phyloP scores from a whole-genome alignment of 2,888 invertebrate species.

The Rhogogaster chlorosoma region DNA sequence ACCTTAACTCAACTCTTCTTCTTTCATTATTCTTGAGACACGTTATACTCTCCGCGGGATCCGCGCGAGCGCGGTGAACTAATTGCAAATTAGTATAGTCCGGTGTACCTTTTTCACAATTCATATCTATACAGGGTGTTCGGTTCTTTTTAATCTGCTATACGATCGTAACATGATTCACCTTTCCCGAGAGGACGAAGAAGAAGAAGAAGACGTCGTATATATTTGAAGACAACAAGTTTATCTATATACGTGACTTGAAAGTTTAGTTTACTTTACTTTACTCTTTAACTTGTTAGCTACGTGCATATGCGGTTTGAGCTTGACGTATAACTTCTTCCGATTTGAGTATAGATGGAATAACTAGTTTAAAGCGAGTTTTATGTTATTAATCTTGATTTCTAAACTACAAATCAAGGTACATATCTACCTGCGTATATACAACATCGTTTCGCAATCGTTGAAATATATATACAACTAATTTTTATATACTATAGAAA shows the following conservation, averaged over 20 bases:
- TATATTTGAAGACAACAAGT: slow-evolving; percentile 6
- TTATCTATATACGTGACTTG: slow-evolving; percentile 29
- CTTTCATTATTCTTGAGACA: not conserved
- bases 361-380: not conserved
- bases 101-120: not conserved
- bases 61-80: slow-evolving; percentile 55
- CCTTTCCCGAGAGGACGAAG: not conserved
- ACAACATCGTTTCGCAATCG: not conserved
- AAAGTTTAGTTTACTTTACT: slow-evolving; percentile 15
- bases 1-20: slow-evolving; percentile 17
- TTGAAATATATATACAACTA: not conserved
- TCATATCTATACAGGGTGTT: slow-evolving; percentile 2
- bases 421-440: not conserved
- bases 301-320: not conserved
- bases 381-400: not conserved
- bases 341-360: not conserved
- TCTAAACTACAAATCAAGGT: not conserved
- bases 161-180: not conserved
- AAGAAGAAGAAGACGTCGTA: not conserved
- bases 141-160: not conserved
- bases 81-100: slow-evolving; percentile 55
- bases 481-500: not conserved
- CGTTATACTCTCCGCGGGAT: slow-evolving; percentile 40
- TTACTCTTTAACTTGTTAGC: not conserved
- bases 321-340: not conserved